phyloP scores from a whole-genome alignment of 1,140 invertebrate genomes.

The Ostrea denselamellosa region DNA sequence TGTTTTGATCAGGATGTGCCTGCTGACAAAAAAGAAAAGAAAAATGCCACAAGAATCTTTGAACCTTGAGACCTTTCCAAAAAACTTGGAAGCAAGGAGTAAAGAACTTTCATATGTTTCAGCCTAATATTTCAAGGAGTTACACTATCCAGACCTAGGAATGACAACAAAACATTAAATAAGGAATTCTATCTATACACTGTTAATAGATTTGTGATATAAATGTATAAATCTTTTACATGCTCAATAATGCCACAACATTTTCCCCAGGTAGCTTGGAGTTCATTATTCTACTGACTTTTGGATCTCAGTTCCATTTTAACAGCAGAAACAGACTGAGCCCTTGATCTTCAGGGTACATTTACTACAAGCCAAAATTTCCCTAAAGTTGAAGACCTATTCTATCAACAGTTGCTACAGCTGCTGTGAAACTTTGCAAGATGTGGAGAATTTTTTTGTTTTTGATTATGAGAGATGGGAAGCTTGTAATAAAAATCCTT shows the following conservation, averaged over 20 bases:
- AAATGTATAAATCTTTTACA: slow-evolving; percentile 4
- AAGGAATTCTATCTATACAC: slow-evolving; percentile 39
- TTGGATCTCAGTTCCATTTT: background rate
- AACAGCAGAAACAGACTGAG: background rate
- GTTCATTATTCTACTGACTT: slow-evolving; percentile 16
- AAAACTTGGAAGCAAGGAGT: slow-evolving; percentile 18
- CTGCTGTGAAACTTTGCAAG: slow-evolving; percentile 15
- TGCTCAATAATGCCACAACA: background rate
- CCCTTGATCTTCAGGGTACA: slow-evolving; percentile 25
- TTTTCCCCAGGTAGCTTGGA: background rate
- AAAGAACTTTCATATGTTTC: slow-evolving; percentile 28
- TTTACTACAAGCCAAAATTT: background rate
- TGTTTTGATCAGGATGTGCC: background rate
- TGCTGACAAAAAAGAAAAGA: background rate
- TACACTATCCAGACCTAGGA: slow-evolving; percentile 8
- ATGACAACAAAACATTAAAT: slow-evolving; percentile 29
- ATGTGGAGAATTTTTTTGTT: background rate
- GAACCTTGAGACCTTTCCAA: slow-evolving; percentile 37
- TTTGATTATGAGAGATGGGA: slow-evolving; percentile 21
- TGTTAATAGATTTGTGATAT: slow-evolving; percentile 32
- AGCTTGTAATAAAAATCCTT: background rate
- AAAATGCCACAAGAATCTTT: slow-evolving; percentile 22
- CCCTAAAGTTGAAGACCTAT: background rate
- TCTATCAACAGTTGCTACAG: slow-evolving; percentile 30
- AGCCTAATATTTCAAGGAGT: slow-evolving; percentile 24